Conservation (phyloP, 1,140 invertebrate species). For the Procambarus virginalis region DNA sequence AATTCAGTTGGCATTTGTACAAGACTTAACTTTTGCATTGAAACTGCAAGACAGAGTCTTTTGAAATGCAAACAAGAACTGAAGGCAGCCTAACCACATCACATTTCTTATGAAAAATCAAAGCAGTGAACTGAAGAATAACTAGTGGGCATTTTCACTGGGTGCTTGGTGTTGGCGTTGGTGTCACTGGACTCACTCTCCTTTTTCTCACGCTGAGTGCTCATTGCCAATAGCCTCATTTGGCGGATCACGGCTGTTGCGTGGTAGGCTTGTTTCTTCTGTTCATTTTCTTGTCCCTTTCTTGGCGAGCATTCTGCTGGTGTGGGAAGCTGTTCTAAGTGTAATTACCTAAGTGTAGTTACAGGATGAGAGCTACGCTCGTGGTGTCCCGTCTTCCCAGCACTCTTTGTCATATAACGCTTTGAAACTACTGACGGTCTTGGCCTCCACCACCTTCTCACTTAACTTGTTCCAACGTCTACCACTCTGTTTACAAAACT, state of each 20-base stretch:
- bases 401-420: too few relatives aligned
- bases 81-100: constrained; percentile 42
- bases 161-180: constrained; percentile 55
- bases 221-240: constrained; percentile 94
- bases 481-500: too few relatives aligned
- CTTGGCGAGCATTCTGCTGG: too few relatives aligned
- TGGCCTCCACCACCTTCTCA: too few relatives aligned
- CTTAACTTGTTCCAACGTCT: too few relatives aligned
- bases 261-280: constrained; percentile 99
- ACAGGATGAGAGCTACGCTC: too few relatives aligned
- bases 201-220: constrained; percentile 66
- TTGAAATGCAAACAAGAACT: constrained; percentile 47
- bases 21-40: constrained; percentile 2
- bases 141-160: constrained; percentile 64
- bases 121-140: constrained; percentile 16
- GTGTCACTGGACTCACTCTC: constrained; percentile 62
- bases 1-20: constrained; percentile 17
- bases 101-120: constrained; percentile 35
- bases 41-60: constrained; percentile 10
- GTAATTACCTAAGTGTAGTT: too few relatives aligned
- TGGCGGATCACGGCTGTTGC: constrained; percentile 97
- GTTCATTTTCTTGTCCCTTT: too few relatives aligned
- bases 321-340: too few relatives aligned
- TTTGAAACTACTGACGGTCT: too few relatives aligned
- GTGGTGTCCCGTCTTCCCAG: too few relatives aligned